Base-by-base conservation (phyloP, 1,140 invertebrate genomes). In the Ceratina calcarata region DNA sequence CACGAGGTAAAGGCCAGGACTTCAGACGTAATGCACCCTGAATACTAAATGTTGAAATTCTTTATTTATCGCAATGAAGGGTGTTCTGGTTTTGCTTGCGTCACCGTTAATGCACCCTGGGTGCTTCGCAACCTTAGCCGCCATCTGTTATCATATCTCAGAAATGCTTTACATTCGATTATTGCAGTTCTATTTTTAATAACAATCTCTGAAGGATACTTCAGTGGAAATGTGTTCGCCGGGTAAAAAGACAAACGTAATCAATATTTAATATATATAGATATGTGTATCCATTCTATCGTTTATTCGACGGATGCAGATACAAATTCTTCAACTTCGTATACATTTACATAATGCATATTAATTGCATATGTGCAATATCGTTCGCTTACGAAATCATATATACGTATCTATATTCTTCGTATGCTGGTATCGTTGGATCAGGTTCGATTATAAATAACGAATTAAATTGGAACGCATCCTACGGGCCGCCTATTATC, bases 401-500 rank as follows among this genome's bases (percentile, higher is more conserved):
- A 18, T 6, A 18, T 45, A 37, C 32, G 13, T 53, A 53, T 53
- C 2, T 55, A 16, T 53, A 58, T 20, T 12, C 51, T 24, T 32
- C 18, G 51, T 13, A 15, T 18, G 1, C 57, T 58, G 51, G n/a
- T n/a, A n/a, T n/a, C n/a, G n/a, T n/a, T n/a, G n/a, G n/a, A 69
- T 15, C 24, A 18, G 67, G 10, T 70, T 22, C 67, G 16, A 69
- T 32, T n/a, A 55, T 2, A n/a, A 32, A 69, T 57, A 20, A 32
- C 18, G 15, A 22, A 57, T 27, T 55, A 7, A 20, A 10, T 45
- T 45, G 16, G 27, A 15, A n/a, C 16, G 2, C 51, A 32, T 32
- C 53, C 55, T 57, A 69, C 51, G 67, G n/a, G 51, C 53, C 24
- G 10, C n/a, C 51, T 79, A 67, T 53, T 74, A 74, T 74, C 78